These are phyloP conservation scores for Hyalella azteca DNA, from an alignment of 2,888 invertebrate genomes.

Conservation along the genomic window DNA sequence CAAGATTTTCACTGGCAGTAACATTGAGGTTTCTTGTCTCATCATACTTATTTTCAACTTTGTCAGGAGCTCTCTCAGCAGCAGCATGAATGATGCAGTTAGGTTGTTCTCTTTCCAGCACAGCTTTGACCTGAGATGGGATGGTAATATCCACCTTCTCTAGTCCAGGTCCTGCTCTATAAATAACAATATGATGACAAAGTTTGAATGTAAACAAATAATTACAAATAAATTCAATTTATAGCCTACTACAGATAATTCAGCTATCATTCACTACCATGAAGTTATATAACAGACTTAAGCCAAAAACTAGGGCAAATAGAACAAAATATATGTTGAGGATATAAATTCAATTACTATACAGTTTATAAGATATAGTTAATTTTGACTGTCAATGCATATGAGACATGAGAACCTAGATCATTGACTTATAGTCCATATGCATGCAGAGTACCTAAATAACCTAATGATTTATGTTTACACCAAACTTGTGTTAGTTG, in stretches of 20 bases:
- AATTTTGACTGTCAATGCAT: too few species aligned
- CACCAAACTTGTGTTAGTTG: too few species aligned
- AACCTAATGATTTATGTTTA: too few species aligned
- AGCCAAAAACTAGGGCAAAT: neutral
- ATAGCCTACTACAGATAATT: too few species aligned
- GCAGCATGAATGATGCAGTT: constrained; percentile 53
- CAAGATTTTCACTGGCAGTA: constrained; percentile 41
- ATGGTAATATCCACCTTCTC: constrained; percentile 53
- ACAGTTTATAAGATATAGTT: too few species aligned
- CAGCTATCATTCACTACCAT: too few species aligned
- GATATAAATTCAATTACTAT: too few species aligned
- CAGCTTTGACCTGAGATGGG: constrained; percentile 37
- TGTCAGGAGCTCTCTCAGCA: constrained; percentile 54
- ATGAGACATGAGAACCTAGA: too few species aligned
- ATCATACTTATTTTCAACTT: constrained; percentile 52
- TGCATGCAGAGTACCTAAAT: too few species aligned
- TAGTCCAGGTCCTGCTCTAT: constrained; percentile 46
- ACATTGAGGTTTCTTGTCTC: constrained; percentile 49
- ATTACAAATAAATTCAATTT: neutral
- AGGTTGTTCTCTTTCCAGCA: constrained; percentile 52
- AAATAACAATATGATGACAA: neutral
- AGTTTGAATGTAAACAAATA: neutral
- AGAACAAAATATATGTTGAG: too few species aligned
- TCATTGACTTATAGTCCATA: too few species aligned
- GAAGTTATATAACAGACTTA: neutral